A percentile compares a stretch with the other conserved stretches of the same genome.
Conservation (phyloP, 2,113 vertebrate genomes). For the Pelobates fuscus region DNA sequence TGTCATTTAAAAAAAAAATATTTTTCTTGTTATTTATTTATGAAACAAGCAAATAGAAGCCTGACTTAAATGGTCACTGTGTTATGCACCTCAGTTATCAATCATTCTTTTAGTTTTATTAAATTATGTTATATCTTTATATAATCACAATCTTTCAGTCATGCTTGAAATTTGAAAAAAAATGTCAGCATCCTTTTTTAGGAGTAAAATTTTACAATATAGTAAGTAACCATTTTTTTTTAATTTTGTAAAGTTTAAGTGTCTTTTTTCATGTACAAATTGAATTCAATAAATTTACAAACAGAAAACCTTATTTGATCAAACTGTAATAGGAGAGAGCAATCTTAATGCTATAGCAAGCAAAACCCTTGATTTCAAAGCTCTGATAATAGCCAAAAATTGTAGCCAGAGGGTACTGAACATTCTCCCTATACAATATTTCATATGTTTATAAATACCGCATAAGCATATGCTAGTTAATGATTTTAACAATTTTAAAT, state of each 20-base stretch:
- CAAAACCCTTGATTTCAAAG: constrained; percentile 13
- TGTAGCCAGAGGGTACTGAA: neutral
- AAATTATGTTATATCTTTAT: neutral
- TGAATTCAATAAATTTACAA: constrained; percentile 30
- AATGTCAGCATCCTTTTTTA: neutral
- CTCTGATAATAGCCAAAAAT: constrained; percentile 7
- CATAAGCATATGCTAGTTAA: neutral
- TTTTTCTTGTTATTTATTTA: constrained; percentile 4
- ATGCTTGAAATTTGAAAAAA: constrained; percentile 24
- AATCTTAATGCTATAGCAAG: neutral
- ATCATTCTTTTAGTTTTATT: neutral
- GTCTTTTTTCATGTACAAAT: constrained; percentile 31
- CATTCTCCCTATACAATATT: constrained; percentile 22
- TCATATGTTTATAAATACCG: no score
- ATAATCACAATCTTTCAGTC: constrained; percentile 20
- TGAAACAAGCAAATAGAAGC: neutral
- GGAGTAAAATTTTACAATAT: neutral
- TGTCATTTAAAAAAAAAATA: neutral
- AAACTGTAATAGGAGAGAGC: constrained; percentile 25
- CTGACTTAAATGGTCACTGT: neutral
- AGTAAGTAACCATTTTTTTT: neutral
- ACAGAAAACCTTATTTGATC: constrained; percentile 33
- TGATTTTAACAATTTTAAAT: neutral
- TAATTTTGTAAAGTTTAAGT: neutral
- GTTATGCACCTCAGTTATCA: neutral